These are phyloP conservation scores for Brachyalestes nurse DNA, from an alignment of 2,797 vertebrate species.

Conservation along the genomic window DNA sequence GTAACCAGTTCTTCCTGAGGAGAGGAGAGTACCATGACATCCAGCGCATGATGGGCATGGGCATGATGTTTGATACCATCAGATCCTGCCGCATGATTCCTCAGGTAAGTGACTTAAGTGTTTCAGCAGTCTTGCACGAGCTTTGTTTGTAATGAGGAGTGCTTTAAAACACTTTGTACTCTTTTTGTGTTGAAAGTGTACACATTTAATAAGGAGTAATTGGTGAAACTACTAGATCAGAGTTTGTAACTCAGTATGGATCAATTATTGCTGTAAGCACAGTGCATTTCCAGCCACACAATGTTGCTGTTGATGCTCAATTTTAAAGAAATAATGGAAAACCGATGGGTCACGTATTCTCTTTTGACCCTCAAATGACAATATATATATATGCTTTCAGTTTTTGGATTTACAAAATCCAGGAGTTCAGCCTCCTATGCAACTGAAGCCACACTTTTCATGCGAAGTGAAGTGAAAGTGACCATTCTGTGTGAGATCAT, in stretches of 20 bases:
- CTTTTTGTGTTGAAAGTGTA: background rate
- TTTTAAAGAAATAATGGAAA: no score
- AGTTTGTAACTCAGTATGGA: background rate
- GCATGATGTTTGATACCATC: constrained; percentile 76
- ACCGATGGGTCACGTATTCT: no score
- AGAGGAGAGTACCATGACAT: constrained; percentile 80
- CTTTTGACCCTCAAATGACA: no score
- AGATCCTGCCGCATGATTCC: constrained; percentile 81
- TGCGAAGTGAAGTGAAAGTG: no score
- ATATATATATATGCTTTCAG: no score
- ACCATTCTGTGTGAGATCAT: no score
- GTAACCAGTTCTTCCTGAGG: constrained; percentile 77
- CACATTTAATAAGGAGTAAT: background rate
- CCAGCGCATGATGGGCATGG: constrained; percentile 79
- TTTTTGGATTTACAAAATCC: no score
- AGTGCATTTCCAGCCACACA: background rate
- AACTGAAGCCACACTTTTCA: no score
- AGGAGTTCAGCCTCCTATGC: no score
- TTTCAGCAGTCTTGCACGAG: no score
- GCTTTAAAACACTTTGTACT: background rate
- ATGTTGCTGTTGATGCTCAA: background rate
- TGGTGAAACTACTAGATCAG: background rate
- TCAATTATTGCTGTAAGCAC: background rate
- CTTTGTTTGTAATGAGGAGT: background rate
- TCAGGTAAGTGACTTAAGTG: constrained; percentile 56